Percentiles rank a stretch among this genome's conserved stretches.
These are phyloP conservation scores for Falco rusticolus DNA, from an alignment of 2,797 vertebrate species.

Conservation along the genomic window DNA sequence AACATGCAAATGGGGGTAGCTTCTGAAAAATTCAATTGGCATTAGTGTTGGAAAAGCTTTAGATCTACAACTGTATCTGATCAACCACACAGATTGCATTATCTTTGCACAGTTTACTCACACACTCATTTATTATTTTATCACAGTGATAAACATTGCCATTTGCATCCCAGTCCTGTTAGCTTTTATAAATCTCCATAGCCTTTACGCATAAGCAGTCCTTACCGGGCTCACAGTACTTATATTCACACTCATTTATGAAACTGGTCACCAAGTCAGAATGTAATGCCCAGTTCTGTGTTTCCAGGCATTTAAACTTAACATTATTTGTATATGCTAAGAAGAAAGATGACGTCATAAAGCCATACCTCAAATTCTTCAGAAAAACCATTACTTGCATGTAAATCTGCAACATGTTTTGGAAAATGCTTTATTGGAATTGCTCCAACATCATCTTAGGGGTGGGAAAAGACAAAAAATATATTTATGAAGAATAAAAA, in stretches of 20 bases:
- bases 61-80: not conserved
- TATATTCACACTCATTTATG: not conserved
- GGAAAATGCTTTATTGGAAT: slow-evolving; percentile 90
- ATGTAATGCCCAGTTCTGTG: not conserved
- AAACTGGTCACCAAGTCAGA: not conserved
- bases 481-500: slow-evolving; percentile 57
- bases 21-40: slow-evolving; percentile 29
- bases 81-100: not conserved
- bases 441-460: slow-evolving; percentile 82
- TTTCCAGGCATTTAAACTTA: slow-evolving; percentile 6
- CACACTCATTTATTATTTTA: not conserved
- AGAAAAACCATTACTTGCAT: slow-evolving; percentile 87
- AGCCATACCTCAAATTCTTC: slow-evolving; percentile 93
- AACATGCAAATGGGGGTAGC: not conserved
- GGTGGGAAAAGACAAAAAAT: slow-evolving; percentile 58
- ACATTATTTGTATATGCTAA: slow-evolving; percentile 9
- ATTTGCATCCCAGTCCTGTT: not conserved
- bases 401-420: slow-evolving; percentile 90
- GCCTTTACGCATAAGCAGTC: not conserved
- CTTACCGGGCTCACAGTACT: not conserved
- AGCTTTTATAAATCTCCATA: not conserved
- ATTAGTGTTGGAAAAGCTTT: not conserved
- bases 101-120: not conserved
- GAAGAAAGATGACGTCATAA: slow-evolving; percentile 44
- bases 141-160: not conserved